phyloP scores from a whole-genome alignment of 2,113 vertebrate genomes.

The Chaetodon auriga region DNA sequence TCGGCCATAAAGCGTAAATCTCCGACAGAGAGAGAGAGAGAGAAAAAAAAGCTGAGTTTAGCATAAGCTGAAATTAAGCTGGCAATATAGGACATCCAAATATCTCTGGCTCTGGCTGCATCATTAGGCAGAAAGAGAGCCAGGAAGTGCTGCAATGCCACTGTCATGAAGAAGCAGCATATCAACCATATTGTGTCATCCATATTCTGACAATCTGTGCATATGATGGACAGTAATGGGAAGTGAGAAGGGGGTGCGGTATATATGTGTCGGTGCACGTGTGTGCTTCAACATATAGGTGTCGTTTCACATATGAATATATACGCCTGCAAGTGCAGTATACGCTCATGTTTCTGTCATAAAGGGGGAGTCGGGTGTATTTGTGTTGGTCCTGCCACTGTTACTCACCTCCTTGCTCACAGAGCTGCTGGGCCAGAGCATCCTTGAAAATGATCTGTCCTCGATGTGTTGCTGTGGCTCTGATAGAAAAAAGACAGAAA shows the following conservation, averaged over 20 bases:
- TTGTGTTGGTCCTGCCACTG: not conserved
- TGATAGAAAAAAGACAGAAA: slow-evolving; percentile 72
- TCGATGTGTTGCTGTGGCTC: slow-evolving; percentile 95
- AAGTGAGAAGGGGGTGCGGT: slow-evolving; percentile 1
- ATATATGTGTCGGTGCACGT: slow-evolving; percentile 21
- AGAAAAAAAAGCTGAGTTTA: slow-evolving; percentile 67
- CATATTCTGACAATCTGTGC: slow-evolving; percentile 38
- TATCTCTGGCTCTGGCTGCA: slow-evolving; percentile 68
- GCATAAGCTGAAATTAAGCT: slow-evolving; percentile 83
- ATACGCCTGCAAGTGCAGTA: not conserved
- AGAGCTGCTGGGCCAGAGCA: slow-evolving; percentile 96
- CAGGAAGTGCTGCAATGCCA: slow-evolving; percentile 57
- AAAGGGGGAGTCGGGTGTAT: not conserved
- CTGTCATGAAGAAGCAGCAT: slow-evolving; percentile 54
- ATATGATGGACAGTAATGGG: slow-evolving; percentile 46
- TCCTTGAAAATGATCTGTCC: slow-evolving; percentile 99
- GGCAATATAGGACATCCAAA: slow-evolving; percentile 77
- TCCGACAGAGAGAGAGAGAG: slow-evolving; percentile 52
- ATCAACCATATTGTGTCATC: slow-evolving; percentile 48
- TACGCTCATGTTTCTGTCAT: slow-evolving; percentile 13
- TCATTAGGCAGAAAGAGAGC: slow-evolving; percentile 68
- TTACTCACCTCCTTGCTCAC: slow-evolving; percentile 97
- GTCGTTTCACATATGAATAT: slow-evolving; percentile 18
- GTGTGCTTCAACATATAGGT: slow-evolving; percentile 26
- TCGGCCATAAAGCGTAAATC: slow-evolving; percentile 74